phyloP scores from a whole-genome alignment of 2,888 invertebrate species.

The Ditula angustiorana region DNA sequence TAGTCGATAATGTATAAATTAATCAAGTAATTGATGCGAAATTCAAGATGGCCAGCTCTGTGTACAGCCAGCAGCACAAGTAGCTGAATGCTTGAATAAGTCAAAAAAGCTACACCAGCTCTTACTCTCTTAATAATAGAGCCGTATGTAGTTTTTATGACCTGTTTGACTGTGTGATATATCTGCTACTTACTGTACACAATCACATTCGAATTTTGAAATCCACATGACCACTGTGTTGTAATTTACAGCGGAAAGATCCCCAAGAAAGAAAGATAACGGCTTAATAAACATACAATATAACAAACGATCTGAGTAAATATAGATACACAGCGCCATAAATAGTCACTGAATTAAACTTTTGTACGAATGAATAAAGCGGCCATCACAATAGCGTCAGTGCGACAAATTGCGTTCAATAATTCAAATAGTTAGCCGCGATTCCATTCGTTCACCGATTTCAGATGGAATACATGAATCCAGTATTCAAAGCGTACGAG shows the following conservation, averaged over 20 bases:
- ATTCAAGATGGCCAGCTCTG: neutral
- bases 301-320: neutral
- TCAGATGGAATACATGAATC: constrained; percentile 47
- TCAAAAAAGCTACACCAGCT: too few species aligned
- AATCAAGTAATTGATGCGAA: neutral
- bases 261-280: neutral
- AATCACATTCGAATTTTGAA: too few species aligned
- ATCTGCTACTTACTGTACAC: too few species aligned
- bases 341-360: constrained; percentile 23
- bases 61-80: neutral
- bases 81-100: neutral
- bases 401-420: constrained; percentile 55
- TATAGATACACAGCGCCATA: neutral
- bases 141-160: too few species aligned
- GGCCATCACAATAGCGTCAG: constrained; percentile 45
- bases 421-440: constrained; percentile 53
- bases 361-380: constrained; percentile 41
- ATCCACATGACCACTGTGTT: too few species aligned
- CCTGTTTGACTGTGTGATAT: too few species aligned
- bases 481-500: constrained; percentile 33
- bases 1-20: neutral
- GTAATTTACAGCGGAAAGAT: neutral
- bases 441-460: constrained; percentile 49
- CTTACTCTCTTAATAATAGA: too few species aligned
- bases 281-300: neutral